Base-by-base conservation (phyloP, 37 sponge, comb jelly and placozoan genomes). In the Spongilla lacustris region DNA sequence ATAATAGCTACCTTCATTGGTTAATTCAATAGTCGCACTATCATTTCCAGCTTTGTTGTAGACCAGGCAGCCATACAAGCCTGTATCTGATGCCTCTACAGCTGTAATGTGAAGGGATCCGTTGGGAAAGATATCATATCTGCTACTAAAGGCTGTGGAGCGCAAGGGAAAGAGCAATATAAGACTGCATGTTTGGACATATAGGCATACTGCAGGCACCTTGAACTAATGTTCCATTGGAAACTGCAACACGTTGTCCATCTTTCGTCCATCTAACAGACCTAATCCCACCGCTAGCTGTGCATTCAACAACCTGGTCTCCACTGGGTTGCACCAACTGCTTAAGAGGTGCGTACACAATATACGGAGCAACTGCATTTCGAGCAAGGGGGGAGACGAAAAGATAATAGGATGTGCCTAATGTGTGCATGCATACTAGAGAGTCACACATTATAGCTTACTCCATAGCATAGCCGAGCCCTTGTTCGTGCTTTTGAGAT, bases 391-490 rank as follows among this genome's bases (percentile, higher is more conserved):
- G 27, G 70, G 8, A 8, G 25, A 8, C 2, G 25, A 11, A 4
- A 9, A 28, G 25, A 8, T 9, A 69, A 28, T 28, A 8, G 4
- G 27, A 27, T 28, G 27, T 3, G 41, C 3, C 6, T 3, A 41
- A 17, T 58, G 58, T n/a, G n/a, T n/a, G n/a, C n/a, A n/a, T n/a
- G n/a, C n/a, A n/a, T n/a, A n/a, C n/a, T n/a, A n/a, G n/a, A n/a
- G n/a, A n/a, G n/a, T n/a, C n/a, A n/a, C n/a, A n/a, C n/a, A n/a
- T n/a, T n/a, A n/a, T n/a, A n/a, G 72, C 86, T 86, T 28, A 86
- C 86, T 79, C 79, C 79, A 78, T 19, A 86, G 50, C 69, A 71
- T 73, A 19, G 86, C 71, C 22, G 29, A 70, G 19, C 86, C 86
- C n/a, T 70, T 78, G 31, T 86, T 73, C 1, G 79, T 71, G 21